These are phyloP conservation scores for Columba livia DNA, from an alignment of 2,113 vertebrate species.

Conservation along the genomic window DNA sequence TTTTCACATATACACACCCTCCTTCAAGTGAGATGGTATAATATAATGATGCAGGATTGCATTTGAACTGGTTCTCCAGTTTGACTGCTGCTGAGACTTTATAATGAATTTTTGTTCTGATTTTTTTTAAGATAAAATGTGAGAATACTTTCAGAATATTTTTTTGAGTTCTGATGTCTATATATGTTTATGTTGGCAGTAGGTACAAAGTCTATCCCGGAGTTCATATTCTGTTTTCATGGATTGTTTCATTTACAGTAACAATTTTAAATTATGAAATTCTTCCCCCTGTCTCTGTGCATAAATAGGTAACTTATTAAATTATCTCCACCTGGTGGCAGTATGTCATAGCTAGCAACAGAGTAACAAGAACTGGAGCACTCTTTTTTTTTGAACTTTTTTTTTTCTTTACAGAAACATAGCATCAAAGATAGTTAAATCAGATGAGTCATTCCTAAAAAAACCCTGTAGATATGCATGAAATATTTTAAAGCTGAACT, in stretches of 20 bases:
- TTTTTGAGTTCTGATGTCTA: background rate
- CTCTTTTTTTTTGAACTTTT: background rate
- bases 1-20: fast-evolving
- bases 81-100: background rate
- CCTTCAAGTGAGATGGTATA: too few species aligned
- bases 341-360: slow-evolving; percentile 43
- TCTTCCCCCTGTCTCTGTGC: background rate
- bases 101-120: background rate
- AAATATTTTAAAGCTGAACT: background rate
- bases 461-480: background rate
- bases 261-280: background rate
- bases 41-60: fast-evolving
- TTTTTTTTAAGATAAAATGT: background rate
- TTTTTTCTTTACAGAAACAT: background rate
- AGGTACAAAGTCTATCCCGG: background rate
- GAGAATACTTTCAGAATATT: background rate
- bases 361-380: background rate
- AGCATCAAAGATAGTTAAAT: slow-evolving; percentile 2
- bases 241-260: background rate
- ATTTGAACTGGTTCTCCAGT: background rate
- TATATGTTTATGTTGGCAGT: background rate
- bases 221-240: background rate
- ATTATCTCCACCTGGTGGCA: slow-evolving; percentile 65
- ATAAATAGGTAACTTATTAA: background rate
- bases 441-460: background rate